These are phyloP conservation scores for Miopithecus talapoin DNA, from an alignment of 2,797 vertebrate species.

Conservation along the genomic window DNA sequence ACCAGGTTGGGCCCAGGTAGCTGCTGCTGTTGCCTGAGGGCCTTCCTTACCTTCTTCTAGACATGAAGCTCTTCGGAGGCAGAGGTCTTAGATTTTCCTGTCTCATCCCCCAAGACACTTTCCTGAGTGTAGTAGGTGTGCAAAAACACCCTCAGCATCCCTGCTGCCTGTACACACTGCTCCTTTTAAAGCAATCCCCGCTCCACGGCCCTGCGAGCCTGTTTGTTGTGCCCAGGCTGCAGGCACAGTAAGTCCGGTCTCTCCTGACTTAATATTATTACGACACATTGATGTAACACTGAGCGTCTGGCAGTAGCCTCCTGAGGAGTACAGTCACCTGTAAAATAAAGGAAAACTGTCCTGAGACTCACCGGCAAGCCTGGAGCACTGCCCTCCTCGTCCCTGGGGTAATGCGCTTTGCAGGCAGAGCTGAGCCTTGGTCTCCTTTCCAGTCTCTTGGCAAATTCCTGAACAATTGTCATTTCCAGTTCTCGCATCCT, in stretches of 20 bases:
- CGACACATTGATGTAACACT: background rate
- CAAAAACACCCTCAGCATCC: background rate
- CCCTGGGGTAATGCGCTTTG: background rate
- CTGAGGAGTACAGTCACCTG: too few relatives aligned
- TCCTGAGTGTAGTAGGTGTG: background rate
- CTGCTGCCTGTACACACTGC: background rate
- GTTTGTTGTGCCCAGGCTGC: too few relatives aligned
- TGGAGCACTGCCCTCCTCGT: accelerated
- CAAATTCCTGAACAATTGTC: background rate
- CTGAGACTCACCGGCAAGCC: background rate
- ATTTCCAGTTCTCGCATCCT: background rate
- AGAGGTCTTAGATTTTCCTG: background rate
- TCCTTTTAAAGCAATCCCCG: background rate
- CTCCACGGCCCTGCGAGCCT: accelerated
- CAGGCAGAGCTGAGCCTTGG: background rate
- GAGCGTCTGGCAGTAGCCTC: accelerated
- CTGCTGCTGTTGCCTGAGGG: background rate
- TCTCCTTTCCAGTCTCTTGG: background rate
- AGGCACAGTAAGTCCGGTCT: background rate
- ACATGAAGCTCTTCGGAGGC: too few relatives aligned
- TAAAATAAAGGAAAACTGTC: background rate
- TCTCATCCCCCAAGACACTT: too few relatives aligned
- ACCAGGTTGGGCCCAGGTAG: background rate
- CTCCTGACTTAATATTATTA: background rate
- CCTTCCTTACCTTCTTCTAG: background rate